Base-by-base conservation (phyloP, 1,140 invertebrate genomes). In the Stenopsyche tienmushanensis region DNA sequence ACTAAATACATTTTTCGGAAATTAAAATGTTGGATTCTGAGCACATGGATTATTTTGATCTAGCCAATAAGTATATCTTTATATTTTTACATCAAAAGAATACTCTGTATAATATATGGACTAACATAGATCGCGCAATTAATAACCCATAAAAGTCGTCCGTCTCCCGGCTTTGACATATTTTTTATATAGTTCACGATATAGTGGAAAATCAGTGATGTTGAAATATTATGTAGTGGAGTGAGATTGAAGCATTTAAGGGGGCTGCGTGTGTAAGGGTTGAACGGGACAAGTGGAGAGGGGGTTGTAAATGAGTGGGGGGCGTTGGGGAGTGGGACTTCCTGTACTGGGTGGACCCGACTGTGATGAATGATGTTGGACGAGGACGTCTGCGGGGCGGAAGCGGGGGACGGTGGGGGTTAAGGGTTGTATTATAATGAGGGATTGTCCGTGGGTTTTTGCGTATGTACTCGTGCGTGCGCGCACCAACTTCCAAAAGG, bases 401-500 rank as follows among this genome's bases (percentile, higher is more conserved):
- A 18, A 21, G 44, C 53, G 25, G 20, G 26, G 52, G 50, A 54
- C 53, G 59, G 55, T 63, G 52, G 55, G 52, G 47, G 54, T 41
- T 41, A 45, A 53, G 42, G 65, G 65, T 24, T 53, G 53, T 62
- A 63, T 67, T 67, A 67, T 68, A 64, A 68, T 68, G 63, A 65
- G 63, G 58, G 67, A 68, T 69, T 63, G 66, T 68, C 66, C 66
- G 59, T 64, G 60, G 66, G 66, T 67, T 67, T 67, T 67, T 67
- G 66, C 62, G 23, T 45, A 39, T 44, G 24, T 42, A 47, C 47
- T 58, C 45, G 47, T 63, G 58, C 58, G 52, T 62, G 39, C 23
- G 65, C 49, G 34, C 26, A 29, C 18, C 45, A 52, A 7, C 23
- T 10, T n/a, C 44, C 59, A 25, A 65, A 57, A 44, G 62, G 49